These are phyloP conservation scores for Koerneria pararmatus DNA, from an alignment of 2,888 invertebrate genomes.

Conservation along the genomic window DNA sequence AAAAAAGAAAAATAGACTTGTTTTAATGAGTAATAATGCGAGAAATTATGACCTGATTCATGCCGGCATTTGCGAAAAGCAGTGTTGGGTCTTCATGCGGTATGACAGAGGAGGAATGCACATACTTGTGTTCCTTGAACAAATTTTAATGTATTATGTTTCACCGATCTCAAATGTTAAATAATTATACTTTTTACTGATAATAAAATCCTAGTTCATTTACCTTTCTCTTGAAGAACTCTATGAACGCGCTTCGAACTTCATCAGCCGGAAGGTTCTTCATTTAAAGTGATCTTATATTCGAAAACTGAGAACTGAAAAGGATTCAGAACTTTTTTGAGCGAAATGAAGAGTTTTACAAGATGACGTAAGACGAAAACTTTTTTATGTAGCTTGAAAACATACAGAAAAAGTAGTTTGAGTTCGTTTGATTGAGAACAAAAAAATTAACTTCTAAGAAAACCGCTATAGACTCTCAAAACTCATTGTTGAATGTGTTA, in stretches of 20 bases:
- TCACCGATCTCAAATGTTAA: neutral
- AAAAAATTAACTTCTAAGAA: too few species aligned
- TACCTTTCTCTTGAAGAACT: constrained; percentile 63
- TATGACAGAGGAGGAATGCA: constrained; percentile 93
- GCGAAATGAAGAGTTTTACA: too few species aligned
- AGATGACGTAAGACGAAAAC: too few species aligned
- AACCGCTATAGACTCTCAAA: too few species aligned
- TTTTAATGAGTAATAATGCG: neutral
- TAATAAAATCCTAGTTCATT: constrained; percentile 18
- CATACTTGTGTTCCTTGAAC: constrained; percentile 77
- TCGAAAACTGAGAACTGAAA: too few species aligned
- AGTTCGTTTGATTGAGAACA: too few species aligned
- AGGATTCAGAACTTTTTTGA: too few species aligned
- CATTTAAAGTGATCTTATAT: too few species aligned
- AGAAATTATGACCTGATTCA: constrained; percentile 77
- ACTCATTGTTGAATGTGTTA: too few species aligned
- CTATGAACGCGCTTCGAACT: constrained; percentile 52
- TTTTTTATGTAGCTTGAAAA: too few species aligned
- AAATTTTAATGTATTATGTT: constrained; percentile 66
- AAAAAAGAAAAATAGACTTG: neutral
- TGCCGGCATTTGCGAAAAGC: constrained; percentile 95
- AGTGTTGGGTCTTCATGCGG: constrained; percentile 96
- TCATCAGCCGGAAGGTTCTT: constrained; percentile 37
- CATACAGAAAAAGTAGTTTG: too few species aligned
- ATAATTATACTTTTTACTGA: constrained; percentile 29